Evolutionary conservation across 2,888 invertebrate species (phyloP), one percentile per base, ranked within the genome.

Genomic region (Neoascia interrupta): DNA sequence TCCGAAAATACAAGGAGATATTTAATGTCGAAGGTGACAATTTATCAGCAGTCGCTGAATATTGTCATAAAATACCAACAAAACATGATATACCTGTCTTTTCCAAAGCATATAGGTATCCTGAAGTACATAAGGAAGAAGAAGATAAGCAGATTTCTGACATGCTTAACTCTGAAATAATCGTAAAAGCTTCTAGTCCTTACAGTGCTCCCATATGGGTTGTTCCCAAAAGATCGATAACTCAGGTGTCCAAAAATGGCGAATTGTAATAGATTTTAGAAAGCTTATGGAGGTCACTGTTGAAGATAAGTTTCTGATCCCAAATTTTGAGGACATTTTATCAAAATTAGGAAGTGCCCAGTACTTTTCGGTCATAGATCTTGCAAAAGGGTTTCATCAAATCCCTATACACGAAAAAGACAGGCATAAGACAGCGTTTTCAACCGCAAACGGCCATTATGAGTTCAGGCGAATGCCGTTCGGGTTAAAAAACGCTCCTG

Each of bases 201-300:
- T 75, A 69, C 16, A 51, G 51, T 5, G 37, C 47, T 31, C 66
- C 68, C 3, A 53, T 75, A 11, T 69, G 68, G 75, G 28, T 75
- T 15, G 75, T 75, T 13, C 56, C 75, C 0, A 8, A 26, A 26
- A 26, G 4, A 26, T 26, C 8, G 26, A 26, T 8, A 26, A 26
- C 26, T 5, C 26, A 26, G 26, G 26, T 8, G 5, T 5, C 5
- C 26, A 26, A 26, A 26, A 26, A 26, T 26, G 26, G 26, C 26
- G 26, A 4, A 26, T 26, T n/a, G n/a, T n/a, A n/a, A n/a, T n/a
- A n/a, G n/a, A n/a, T n/a, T n/a, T n/a, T n/a, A n/a, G n/a, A n/a
- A n/a, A n/a, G n/a, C n/a, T n/a, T n/a, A n/a, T n/a, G n/a, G n/a
- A n/a, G n/a, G n/a, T n/a, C n/a, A n/a, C n/a, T n/a, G n/a, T n/a